These are phyloP conservation scores for Alloplasta piceator DNA, from an alignment of 2,888 invertebrate species.

Conservation along the genomic window DNA sequence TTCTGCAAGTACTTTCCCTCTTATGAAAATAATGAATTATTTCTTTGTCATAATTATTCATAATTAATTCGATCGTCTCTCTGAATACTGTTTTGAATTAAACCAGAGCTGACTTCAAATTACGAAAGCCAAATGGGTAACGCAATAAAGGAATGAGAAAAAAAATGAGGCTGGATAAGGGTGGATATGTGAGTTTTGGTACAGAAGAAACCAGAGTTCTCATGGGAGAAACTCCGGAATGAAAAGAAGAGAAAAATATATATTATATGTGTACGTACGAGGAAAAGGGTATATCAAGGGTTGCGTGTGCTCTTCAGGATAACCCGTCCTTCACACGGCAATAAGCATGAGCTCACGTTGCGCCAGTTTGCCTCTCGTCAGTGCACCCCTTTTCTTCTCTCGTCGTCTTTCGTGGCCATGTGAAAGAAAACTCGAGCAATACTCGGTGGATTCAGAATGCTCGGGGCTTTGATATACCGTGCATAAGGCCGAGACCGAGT, in stretches of 20 bases:
- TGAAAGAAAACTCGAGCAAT: constrained; percentile 32
- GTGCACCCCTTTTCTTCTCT: constrained; percentile 14
- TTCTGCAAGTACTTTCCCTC: too few relatives aligned
- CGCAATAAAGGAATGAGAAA: background rate
- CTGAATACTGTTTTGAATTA: background rate
- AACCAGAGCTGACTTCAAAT: background rate
- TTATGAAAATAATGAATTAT: too few relatives aligned
- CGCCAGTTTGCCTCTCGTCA: constrained; percentile 27
- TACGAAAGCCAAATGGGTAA: background rate
- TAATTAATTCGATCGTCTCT: too few relatives aligned
- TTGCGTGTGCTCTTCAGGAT: constrained; percentile 50
- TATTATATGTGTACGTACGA: constrained; percentile 23
- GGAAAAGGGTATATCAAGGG: constrained; percentile 28
- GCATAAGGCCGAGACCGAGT: constrained; percentile 7
- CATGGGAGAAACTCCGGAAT: constrained; percentile 14
- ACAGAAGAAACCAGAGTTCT: constrained; percentile 22
- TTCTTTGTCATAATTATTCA: too few relatives aligned
- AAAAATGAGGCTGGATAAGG: constrained; percentile 7
- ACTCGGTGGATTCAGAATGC: constrained; percentile 31
- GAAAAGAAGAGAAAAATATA: constrained; percentile 33
- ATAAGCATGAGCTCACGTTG: constrained; percentile 26
- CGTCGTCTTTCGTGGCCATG: constrained; percentile 9
- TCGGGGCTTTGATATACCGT: constrained; percentile 32
- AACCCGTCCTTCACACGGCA: constrained; percentile 42
- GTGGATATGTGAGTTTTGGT: constrained; percentile 13